phyloP scores from a whole-genome alignment of 2,888 invertebrate species.

The Oscheius sp. region DNA sequence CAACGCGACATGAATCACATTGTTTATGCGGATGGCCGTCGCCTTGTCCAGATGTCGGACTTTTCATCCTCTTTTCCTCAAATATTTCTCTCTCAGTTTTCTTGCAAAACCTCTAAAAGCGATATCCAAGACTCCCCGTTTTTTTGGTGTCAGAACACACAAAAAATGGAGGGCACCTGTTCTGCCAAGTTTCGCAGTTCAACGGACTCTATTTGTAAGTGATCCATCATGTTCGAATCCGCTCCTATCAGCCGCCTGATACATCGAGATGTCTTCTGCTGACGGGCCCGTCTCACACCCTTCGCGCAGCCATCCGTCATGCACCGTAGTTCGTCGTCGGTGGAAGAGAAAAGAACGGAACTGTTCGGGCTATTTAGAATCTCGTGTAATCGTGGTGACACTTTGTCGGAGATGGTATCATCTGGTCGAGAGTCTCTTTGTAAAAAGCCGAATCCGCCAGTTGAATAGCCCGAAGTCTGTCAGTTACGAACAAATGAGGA shows the following conservation, averaged over 20 bases:
- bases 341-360: background rate
- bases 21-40: too few species aligned
- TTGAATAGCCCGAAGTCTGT: background rate
- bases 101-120: background rate
- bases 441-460: background rate
- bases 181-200: conserved; percentile 20
- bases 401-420: conserved; percentile 10
- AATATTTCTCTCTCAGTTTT: background rate
- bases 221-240: conserved; percentile 37
- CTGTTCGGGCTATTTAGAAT: conserved; percentile 24
- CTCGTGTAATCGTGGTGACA: conserved; percentile 23
- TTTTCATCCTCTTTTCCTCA: too few species aligned
- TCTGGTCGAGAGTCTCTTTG: conserved; percentile 15
- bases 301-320: conserved; percentile 27
- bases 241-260: conserved; percentile 36
- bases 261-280: conserved; percentile 29
- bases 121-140: background rate
- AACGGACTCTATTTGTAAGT: conserved; percentile 34
- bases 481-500: conserved; percentile 16
- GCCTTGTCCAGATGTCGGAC: too few species aligned
- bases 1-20: too few species aligned
- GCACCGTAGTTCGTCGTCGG: conserved; percentile 15
- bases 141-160: background rate
- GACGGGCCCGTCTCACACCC: conserved; percentile 27
- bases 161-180: conserved; percentile 21